Base-by-base conservation (phyloP, 2,888 invertebrate species). In the Metopia argyrocephala region DNA sequence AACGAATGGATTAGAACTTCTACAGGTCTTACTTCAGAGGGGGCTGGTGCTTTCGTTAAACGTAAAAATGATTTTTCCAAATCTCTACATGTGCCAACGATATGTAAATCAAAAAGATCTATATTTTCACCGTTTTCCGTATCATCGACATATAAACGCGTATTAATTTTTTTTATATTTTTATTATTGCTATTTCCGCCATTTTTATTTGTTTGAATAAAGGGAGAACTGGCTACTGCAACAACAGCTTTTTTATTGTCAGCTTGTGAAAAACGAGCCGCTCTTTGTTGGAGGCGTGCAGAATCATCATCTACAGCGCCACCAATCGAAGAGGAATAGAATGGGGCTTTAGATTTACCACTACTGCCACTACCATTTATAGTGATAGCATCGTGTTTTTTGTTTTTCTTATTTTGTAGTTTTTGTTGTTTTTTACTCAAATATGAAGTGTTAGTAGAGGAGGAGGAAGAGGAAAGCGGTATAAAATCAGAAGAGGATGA, bases 1-100 rank as follows among this genome's bases (percentile, higher is more conserved):
- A 99, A 92, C 57, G 99, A 96, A 89, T 93, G 94, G 86, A 92
- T 92, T 80, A 99, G 93, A 61, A 99, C 94, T 88, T 94, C 93
- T 85, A 96, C 94, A 84, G 99, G 99, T 82, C 99, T 93, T 80
- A 99, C 97, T 89, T 96, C 96, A 89, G 95, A 94, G 56, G 97
- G 93, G 89, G 96, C 95, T 69, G 99, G 98, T 84, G 98, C 98
- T 94, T 97, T 94, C 45, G 99, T 99, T 71, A 99, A 92, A 86
- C 99, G 93, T 85, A 99, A 93, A 91, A 98, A 99, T 61, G 96
- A 95, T 91, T 99, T 99, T 91, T 99, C 99, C 87, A 99, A 92
- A 89, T 98, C 96, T 89, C 93, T 93, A 91, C 97, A 98, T 21
- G 97, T 97, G 83, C 99, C 99, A 85, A 98, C 95, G 88, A 99